phyloP scores from a whole-genome alignment of 2,797 vertebrate genomes.

The Halcyon badia region DNA sequence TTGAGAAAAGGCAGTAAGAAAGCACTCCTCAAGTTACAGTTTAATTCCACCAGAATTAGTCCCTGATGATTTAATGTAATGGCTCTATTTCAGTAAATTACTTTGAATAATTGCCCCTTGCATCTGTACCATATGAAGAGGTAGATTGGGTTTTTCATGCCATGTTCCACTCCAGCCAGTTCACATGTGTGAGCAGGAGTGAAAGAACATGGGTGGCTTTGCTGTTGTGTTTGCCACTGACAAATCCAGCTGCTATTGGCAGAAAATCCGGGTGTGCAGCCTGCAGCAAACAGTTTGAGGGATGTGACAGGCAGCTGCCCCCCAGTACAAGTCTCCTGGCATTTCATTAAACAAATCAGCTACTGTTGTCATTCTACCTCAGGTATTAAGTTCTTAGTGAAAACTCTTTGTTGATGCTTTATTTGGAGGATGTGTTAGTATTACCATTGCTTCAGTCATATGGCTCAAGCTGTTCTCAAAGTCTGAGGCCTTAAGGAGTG shows the following conservation, averaged over 20 bases:
- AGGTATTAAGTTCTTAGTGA: neutral
- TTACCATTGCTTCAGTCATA: neutral
- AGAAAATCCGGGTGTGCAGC: neutral
- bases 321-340: accelerated
- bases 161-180: neutral
- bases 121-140: accelerated
- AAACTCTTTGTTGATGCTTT: neutral
- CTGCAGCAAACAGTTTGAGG: neutral
- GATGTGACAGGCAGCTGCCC: neutral
- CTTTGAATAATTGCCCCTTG: neutral
- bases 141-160: neutral
- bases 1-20: neutral
- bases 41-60: neutral
- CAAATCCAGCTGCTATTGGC: neutral
- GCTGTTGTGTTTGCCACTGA: neutral
- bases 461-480: neutral
- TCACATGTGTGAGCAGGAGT: accelerated
- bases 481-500: neutral
- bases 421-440: neutral
- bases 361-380: neutral
- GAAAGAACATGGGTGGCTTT: neutral
- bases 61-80: neutral
- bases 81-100: neutral
- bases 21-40: neutral
- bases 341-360: neutral